phyloP scores from a whole-genome alignment of 2,888 invertebrate species.

The Cryptophagus acutangulus region DNA sequence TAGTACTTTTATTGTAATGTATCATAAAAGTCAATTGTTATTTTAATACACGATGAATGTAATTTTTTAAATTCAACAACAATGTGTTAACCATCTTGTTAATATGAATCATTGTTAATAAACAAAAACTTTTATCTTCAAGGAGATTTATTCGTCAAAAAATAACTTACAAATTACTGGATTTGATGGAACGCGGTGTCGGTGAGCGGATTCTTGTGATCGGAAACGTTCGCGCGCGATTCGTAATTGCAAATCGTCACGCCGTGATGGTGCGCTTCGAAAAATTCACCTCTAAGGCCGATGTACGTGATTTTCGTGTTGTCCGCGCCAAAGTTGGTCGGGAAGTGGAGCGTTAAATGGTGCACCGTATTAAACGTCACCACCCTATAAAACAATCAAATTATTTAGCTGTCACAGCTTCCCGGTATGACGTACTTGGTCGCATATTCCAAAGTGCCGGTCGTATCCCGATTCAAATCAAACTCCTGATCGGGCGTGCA shows the following conservation, averaged over 20 bases:
- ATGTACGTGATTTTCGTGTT: slow-evolving; percentile 86
- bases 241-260: slow-evolving; percentile 92
- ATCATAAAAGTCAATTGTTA: slow-evolving; percentile 33
- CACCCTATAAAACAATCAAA: slow-evolving; percentile 59
- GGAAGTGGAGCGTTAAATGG: slow-evolving; percentile 87
- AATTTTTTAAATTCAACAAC: slow-evolving; percentile 9
- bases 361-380: slow-evolving; percentile 87
- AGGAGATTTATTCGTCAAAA: too few species aligned
- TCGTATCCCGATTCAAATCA: slow-evolving; percentile 73
- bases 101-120: slow-evolving; percentile 31
- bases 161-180: too few species aligned
- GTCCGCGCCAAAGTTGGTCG: slow-evolving; percentile 82
- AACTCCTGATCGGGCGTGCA: slow-evolving; percentile 81
- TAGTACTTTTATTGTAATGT: slow-evolving; percentile 1
- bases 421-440: slow-evolving; percentile 64
- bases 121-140: slow-evolving; percentile 22
- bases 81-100: slow-evolving; percentile 17
- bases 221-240: slow-evolving; percentile 74
- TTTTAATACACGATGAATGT: slow-evolving; percentile 35
- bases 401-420: neutral
- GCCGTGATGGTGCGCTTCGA: slow-evolving; percentile 77
- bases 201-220: slow-evolving; percentile 70
- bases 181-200: slow-evolving; percentile 55
- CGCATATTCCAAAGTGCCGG: slow-evolving; percentile 80
- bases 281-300: slow-evolving; percentile 90